Percentiles rank a stretch among this genome's conserved stretches.
phyloP scores from a whole-genome alignment of 2,888 invertebrate species.

The Villa cingulata region DNA sequence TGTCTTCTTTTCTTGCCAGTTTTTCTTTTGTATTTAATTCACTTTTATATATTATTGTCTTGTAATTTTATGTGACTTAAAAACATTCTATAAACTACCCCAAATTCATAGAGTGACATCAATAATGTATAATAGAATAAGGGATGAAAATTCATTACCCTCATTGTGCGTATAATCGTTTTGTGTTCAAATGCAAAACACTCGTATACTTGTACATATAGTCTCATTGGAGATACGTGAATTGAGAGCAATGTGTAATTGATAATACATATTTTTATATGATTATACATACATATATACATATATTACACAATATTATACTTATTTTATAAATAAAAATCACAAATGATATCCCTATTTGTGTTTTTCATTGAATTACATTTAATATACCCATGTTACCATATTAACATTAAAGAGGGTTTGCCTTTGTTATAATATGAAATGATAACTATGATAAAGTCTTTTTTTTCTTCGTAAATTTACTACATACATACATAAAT shows the following conservation, averaged over 20 bases:
- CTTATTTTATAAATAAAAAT: background rate
- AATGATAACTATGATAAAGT: slow-evolving; percentile 5
- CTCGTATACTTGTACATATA: no score
- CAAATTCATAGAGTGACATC: no score
- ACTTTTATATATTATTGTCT: no score
- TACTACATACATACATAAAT: background rate
- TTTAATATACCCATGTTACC: background rate
- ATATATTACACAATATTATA: background rate
- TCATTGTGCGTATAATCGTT: slow-evolving; percentile 24
- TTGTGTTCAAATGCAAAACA: slow-evolving; percentile 22
- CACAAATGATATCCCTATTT: background rate
- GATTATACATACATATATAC: background rate
- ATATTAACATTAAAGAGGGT: background rate
- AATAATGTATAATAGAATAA: no score
- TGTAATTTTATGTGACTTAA: no score
- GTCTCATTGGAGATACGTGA: no score
- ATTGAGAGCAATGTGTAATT: background rate
- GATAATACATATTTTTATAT: background rate
- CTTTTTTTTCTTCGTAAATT: background rate
- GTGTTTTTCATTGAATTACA: background rate
- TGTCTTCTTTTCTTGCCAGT: no score
- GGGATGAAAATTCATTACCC: slow-evolving; percentile 21
- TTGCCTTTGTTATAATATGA: background rate
- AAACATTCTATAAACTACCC: no score
- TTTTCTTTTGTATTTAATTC: no score